A percentile compares a stretch with the other conserved stretches of the same genome.
phyloP scores from a whole-genome alignment of 2,888 invertebrate genomes.

The Ligdia adustata region DNA sequence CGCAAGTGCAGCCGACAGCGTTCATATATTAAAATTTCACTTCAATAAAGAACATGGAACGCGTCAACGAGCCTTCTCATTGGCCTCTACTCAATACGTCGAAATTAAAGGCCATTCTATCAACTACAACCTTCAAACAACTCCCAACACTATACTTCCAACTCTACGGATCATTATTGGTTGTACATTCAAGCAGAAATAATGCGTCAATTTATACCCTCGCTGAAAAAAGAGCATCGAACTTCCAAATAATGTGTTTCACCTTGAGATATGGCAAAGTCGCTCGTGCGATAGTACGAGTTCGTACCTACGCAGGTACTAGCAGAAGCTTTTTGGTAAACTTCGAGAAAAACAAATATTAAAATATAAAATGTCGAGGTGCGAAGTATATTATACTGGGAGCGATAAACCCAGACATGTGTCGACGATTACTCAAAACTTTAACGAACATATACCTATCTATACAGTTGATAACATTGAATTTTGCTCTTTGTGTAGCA shows the following conservation, averaged over 20 bases:
- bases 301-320: no score
- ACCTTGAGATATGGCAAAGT: constrained; percentile 4
- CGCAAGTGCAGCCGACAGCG: background rate
- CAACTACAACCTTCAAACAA: background rate
- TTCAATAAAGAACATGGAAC: constrained; percentile 4
- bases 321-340: constrained; percentile 7
- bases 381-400: background rate
- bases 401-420: constrained; percentile 9
- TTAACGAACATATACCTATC: constrained; percentile 4
- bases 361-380: background rate
- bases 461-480: constrained; percentile 1
- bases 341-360: constrained; percentile 12
- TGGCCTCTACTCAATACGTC: constrained; percentile 15
- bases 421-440: constrained; percentile 1
- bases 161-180: background rate
- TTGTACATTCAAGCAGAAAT: constrained; percentile 1
- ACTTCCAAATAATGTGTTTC: constrained; percentile 9
- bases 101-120: constrained; percentile 12
- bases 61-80: constrained; percentile 10
- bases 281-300: constrained; percentile 6
- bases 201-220: constrained; percentile 12
- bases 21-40: constrained; percentile 15
- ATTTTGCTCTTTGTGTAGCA: background rate
- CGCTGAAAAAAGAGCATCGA: constrained; percentile 15
- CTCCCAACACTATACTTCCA: background rate